These are phyloP conservation scores for Pissodes strobi DNA, from an alignment of 1,140 invertebrate genomes.

Conservation along the genomic window DNA sequence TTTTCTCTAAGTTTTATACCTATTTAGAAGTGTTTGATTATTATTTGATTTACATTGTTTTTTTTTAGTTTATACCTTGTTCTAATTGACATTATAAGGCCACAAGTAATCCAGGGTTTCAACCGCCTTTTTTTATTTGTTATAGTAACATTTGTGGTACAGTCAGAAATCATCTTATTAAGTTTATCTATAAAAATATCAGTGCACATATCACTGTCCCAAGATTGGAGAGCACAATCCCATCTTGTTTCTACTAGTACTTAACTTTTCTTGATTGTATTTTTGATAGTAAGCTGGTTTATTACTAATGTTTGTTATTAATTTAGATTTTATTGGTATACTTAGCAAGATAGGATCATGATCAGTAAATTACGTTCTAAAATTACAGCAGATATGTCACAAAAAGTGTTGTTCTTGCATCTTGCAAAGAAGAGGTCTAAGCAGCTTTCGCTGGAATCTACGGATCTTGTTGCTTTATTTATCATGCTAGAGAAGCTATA, in stretches of 20 bases:
- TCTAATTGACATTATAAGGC: too few species aligned
- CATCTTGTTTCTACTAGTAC: neutral
- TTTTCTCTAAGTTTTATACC: neutral
- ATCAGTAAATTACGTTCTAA: too few species aligned
- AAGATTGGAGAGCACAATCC: too few species aligned
- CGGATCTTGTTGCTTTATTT: neutral
- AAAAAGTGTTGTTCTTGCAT: neutral
- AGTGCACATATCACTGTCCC: neutral
- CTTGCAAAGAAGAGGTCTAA: neutral
- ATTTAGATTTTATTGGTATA: neutral
- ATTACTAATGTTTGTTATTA: too few species aligned
- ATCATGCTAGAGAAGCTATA: slow-evolving; percentile 1
- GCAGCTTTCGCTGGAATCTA: neutral
- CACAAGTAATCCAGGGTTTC: too few species aligned
- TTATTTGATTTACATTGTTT: slow-evolving; percentile 16
- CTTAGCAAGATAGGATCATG: too few species aligned
- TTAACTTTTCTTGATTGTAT: neutral
- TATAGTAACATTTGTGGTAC: neutral
- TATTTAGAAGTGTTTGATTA: neutral
- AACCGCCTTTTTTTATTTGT: too few species aligned
- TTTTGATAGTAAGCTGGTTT: too few species aligned
- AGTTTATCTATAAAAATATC: too few species aligned
- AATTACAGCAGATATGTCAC: neutral
- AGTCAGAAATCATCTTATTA: too few species aligned
- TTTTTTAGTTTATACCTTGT: slow-evolving; percentile 3